These are phyloP conservation scores for Acanthoscelides obtectus DNA, from an alignment of 2,888 invertebrate genomes.

Conservation along the genomic window DNA sequence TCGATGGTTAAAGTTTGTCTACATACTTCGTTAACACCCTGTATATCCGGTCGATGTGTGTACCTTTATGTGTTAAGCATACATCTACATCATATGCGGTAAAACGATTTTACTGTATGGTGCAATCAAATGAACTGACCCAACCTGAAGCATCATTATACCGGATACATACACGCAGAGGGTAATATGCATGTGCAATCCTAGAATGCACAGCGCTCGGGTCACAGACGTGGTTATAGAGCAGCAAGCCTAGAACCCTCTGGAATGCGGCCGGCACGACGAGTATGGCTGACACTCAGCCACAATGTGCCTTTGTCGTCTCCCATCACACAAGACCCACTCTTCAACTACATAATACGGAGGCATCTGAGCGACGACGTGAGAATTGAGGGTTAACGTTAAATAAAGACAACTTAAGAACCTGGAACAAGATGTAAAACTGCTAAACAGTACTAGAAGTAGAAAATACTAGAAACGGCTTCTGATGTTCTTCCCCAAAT, in stretches of 20 bases:
- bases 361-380: background rate
- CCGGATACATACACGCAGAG: background rate
- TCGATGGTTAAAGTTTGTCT: too few relatives aligned
- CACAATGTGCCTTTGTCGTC: background rate
- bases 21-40: too few relatives aligned
- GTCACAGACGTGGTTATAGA: background rate
- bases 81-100: too few relatives aligned
- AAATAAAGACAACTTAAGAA: too few relatives aligned
- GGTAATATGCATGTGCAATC: background rate
- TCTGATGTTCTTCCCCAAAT: too few relatives aligned
- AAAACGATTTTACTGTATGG: background rate
- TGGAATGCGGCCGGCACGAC: background rate
- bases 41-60: too few relatives aligned
- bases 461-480: too few relatives aligned
- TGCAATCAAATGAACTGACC: background rate
- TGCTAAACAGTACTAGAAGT: too few relatives aligned
- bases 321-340: background rate
- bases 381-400: too few relatives aligned
- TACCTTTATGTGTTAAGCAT: too few relatives aligned
- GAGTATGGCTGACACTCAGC: background rate
- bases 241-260: background rate
- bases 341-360: background rate
- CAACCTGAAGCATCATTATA: background rate
- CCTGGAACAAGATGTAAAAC: too few relatives aligned
- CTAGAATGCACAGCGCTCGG: background rate